Conservation (phyloP, 2,797 vertebrate species). For the Rachycentron canadum region DNA sequence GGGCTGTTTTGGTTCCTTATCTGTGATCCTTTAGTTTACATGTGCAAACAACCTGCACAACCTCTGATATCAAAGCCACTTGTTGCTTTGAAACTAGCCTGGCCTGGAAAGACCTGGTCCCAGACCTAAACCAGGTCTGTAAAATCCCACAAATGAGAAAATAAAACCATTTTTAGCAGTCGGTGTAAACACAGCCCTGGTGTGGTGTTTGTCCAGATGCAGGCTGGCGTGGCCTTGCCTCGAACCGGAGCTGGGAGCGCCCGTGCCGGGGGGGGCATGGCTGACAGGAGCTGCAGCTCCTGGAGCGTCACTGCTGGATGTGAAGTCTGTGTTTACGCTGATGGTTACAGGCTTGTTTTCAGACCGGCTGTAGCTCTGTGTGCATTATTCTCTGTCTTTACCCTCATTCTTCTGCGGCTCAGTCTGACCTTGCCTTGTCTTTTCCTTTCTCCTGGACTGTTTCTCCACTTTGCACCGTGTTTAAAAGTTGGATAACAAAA, state of each 20-base stretch:
- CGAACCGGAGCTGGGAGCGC: constrained; percentile 11
- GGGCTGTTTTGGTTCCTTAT: too few species aligned
- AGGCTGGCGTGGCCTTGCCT: constrained; percentile 39
- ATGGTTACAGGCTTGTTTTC: constrained; percentile 31
- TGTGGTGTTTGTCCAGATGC: neutral
- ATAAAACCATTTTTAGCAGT: neutral
- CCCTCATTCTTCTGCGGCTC: constrained; percentile 1
- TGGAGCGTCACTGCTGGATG: constrained; percentile 2
- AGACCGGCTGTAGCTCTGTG: neutral
- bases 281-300: constrained; percentile 38
- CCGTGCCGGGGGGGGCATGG: neutral
- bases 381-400: neutral
- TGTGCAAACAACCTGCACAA: too few species aligned
- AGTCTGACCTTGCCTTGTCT: constrained; percentile 32
- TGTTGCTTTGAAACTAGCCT: too few species aligned
- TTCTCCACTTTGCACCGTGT: neutral
- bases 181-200: neutral
- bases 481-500: neutral
- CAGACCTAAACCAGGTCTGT: too few species aligned
- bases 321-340: constrained; percentile 49
- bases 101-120: too few species aligned
- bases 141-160: neutral
- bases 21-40: too few species aligned
- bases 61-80: too few species aligned
- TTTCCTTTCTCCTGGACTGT: neutral